Base-by-base conservation (phyloP, 53 echinoderm and acorn worm genomes). In the Holothuria leucospilota region DNA sequence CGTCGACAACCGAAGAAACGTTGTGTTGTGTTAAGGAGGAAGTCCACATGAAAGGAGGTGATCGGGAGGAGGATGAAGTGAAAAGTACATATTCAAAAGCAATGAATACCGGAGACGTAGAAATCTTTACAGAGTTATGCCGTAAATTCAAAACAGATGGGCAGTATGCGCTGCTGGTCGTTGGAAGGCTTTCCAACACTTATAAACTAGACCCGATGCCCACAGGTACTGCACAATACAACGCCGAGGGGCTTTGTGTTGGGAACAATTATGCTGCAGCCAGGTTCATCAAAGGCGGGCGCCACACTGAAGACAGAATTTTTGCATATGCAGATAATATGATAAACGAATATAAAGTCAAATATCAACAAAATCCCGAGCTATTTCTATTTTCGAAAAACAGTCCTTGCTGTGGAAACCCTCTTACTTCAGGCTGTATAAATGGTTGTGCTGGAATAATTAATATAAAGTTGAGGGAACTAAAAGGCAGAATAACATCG, bases 341-440 rank as follows among this genome's bases (percentile, higher is more conserved):
- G 60, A 60, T 60, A 60, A 15, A 13, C 60, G 60, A 60, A 60
- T 60, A 60, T 60, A 60, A 13, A 15, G 20, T 15, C 60, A 60
- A 13, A 60, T 60, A 60, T 60, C 60, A 60, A 15, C 60, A 20
- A 15, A 60, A 15, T 60, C 60, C 60, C 60, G 13, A 60, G 20
- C 60, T 60, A 20, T 60, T 60, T 60, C 60, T 60, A 60, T 60
- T 60, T 60, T 15, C 60, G 60, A 60, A 60, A 20, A 60, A 60
- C 60, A 60, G 60, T 60, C 60, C 60, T 13, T 60, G 60, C 20
- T 60, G 60, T 60, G 60, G 60, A 60, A 60, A 60, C 60, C 60
- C 60, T 60, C 60, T 60, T 60, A 60, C 60, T 15, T 60, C 60
- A 13, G 60, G 20, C 60, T 60, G 60, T 60, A 13, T 13, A 60